Conservation (phyloP, 2,113 vertebrate species). For the Oenanthe oenanthe region DNA sequence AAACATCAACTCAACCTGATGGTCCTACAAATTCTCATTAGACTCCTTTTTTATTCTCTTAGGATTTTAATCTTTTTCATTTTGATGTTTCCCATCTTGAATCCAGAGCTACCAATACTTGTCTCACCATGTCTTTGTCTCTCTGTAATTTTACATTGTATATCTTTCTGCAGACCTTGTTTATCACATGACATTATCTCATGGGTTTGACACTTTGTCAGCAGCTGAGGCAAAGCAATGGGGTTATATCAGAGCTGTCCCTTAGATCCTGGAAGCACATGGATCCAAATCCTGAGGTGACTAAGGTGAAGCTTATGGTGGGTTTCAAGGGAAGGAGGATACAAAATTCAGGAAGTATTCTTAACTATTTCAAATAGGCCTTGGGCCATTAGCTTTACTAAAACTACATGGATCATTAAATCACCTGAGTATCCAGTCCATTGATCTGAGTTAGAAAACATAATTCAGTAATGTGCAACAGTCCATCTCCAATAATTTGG, state of each 20-base stretch:
- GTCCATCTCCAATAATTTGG: neutral
- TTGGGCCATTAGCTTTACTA: neutral
- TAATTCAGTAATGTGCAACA: neutral
- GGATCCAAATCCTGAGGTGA: neutral
- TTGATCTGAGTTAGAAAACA: neutral
- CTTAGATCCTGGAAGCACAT: neutral
- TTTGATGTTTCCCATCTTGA: neutral
- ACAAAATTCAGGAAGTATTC: neutral
- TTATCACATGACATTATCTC: neutral
- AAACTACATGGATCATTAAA: neutral
- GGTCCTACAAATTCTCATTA: neutral
- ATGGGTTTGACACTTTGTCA: neutral
- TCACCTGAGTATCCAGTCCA: neutral
- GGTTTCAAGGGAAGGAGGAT: neutral
- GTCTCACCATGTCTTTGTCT: neutral
- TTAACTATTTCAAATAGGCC: neutral
- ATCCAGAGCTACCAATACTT: neutral
- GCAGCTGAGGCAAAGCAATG: neutral
- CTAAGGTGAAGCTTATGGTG: neutral
- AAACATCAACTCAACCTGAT: neutral
- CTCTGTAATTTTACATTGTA: neutral
- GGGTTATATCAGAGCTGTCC: neutral
- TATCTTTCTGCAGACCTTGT: neutral
- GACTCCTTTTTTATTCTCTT: neutral
- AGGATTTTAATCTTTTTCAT: neutral